Evolutionary conservation across 2,113 vertebrate species (phyloP).

Genomic region (Petaurus breviceps): DNA sequence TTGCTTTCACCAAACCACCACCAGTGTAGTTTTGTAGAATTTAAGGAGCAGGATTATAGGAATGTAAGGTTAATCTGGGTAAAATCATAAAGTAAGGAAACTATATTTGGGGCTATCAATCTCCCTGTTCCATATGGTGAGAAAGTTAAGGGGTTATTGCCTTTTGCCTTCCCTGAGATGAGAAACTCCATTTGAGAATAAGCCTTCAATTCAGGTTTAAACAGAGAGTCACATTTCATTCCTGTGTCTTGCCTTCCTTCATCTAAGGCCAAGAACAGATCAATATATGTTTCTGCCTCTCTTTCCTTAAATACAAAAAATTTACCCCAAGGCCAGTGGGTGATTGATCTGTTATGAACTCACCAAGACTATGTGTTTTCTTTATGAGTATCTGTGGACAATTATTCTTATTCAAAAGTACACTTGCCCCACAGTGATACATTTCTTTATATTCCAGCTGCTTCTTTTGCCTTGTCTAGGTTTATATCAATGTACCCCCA

Average conservation of each 20-base stretch:
- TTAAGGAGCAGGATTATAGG: not conserved
- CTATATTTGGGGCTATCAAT: not conserved
- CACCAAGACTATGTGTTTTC: not conserved
- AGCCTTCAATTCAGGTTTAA: not conserved
- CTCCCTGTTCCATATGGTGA: not conserved
- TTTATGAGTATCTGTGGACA: not conserved
- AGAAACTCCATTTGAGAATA: not conserved
- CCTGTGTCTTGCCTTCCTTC: not conserved
- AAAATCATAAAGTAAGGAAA: not conserved
- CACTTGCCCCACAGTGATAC: not conserved
- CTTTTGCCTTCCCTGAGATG: not conserved
- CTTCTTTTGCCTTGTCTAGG: not conserved
- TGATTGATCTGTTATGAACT: not conserved
- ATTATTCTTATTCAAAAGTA: not conserved
- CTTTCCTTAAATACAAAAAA: not conserved
- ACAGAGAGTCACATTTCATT: not conserved
- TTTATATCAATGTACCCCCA: not conserved
- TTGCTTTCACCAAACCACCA: not conserved
- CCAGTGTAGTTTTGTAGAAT: not conserved
- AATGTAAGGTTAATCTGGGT: not conserved
- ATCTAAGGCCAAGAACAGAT: not conserved
- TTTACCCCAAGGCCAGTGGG: not conserved
- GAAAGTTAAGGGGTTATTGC: not conserved
- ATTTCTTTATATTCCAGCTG: not conserved
- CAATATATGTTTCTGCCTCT: not conserved